Evolutionary conservation across 2,113 vertebrate species (phyloP).

Genomic region (Erinaceus europaeus): DNA sequence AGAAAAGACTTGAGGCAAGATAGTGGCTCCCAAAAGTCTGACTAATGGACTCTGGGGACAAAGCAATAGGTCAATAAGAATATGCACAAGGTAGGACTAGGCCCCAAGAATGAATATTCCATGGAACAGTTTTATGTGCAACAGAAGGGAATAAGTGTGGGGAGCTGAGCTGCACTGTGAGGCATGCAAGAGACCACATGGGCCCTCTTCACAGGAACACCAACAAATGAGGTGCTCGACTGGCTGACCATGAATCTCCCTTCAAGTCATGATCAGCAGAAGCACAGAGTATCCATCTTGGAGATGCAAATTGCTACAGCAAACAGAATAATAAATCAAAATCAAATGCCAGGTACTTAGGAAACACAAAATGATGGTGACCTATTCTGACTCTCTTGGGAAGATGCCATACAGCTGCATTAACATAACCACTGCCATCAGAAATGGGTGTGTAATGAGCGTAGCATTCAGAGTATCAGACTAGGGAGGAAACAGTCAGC

Average conservation of each 20-base stretch:
- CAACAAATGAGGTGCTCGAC: neutral
- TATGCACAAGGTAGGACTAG: neutral
- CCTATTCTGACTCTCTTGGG: neutral
- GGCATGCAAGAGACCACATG: too few species aligned
- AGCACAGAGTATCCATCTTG: neutral
- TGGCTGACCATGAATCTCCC: neutral
- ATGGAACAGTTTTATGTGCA: neutral
- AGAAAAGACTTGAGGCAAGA: neutral
- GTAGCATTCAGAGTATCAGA: neutral
- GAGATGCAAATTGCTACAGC: neutral
- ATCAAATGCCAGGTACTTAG: neutral
- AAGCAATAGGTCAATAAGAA: neutral
- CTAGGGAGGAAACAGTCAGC: neutral
- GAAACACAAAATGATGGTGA: neutral
- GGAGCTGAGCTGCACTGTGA: neutral
- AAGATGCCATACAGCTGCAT: neutral
- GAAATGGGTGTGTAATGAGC: neutral
- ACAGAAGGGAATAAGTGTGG: neutral
- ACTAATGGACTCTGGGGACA: too few species aligned
- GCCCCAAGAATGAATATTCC: neutral
- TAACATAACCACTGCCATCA: neutral
- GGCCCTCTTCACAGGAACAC: neutral
- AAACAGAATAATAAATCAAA: constrained; percentile 26
- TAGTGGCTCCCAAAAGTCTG: neutral
- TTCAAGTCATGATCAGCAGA: neutral